Base-by-base conservation (phyloP, 2,888 invertebrate genomes). In the Gastrophysa polygoni region DNA sequence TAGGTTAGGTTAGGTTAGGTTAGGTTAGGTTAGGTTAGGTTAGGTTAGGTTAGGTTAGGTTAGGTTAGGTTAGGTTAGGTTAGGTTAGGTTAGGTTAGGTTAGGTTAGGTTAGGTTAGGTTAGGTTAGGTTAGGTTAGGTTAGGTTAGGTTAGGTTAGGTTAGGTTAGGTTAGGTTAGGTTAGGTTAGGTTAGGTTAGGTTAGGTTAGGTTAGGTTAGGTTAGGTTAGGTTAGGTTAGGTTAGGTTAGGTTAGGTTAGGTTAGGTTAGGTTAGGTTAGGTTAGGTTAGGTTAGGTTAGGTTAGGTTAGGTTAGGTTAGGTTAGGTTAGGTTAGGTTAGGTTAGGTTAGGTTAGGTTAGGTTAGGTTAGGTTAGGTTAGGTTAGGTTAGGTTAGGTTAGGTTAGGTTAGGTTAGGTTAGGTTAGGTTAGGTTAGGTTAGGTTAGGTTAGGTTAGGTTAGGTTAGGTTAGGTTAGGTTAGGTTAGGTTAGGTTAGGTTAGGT, bases 401-500 rank as follows among this genome's bases (percentile, higher is more conserved):
- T 63, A 61, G 63, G 66, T 61, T 66, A 61, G 59, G 65, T 66
- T 57, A 61, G 63, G 62, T 62, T 50, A 59, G 65, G 67, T 65
- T 57, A 63, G 62, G 58, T 59, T 66, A 52, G 63, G 68, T 66
- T 55, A 56, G 66, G 63, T 66, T 64, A 59, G 67, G 64, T 66
- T 63, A 63, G 66, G 66, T 59, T 55, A 55, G 59, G 59, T 64
- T 49, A 64, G 64, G 64, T 61, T 59, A 59, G 44, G 55, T 59
- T 60, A 57, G 51, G 66, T 61, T 63, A 59, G 64, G 57, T 67
- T 63, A 68, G 65, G 65, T 66, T 63, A 60, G 65, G 62, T 64
- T 64, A 64, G 64, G 64, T 64, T 58, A 59, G 65, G 67, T 56
- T 66, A 63, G 62, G 67, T 63, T 57, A 66, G 63, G 59, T 67